Conservation (phyloP, 37 sponge, comb jelly and placozoan genomes). For the Ianthella basta region DNA sequence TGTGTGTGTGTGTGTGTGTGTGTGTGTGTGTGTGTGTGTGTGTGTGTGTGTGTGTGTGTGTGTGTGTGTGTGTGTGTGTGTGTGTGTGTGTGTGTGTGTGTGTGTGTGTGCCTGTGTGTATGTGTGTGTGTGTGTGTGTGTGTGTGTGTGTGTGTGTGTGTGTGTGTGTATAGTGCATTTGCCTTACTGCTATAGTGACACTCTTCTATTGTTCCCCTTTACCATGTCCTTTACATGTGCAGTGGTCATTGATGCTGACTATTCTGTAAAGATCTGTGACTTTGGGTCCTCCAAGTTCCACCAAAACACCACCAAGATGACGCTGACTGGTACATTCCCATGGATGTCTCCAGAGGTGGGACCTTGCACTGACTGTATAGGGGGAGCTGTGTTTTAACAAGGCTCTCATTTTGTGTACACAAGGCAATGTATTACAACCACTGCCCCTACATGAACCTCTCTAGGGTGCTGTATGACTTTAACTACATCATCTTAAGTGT, state of each 20-base stretch:
- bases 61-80: slow-evolving; percentile 30
- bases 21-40: slow-evolving; percentile 37
- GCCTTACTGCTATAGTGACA: neutral
- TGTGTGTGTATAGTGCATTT: neutral
- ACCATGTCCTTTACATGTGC: too few relatives aligned
- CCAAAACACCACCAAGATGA: slow-evolving; percentile 77
- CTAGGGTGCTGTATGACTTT: too few relatives aligned
- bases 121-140: slow-evolving; percentile 25
- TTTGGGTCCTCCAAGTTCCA: slow-evolving; percentile 94
- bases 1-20: slow-evolving; percentile 26
- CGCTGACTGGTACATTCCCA: slow-evolving; percentile 90
- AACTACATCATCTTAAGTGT: too few relatives aligned
- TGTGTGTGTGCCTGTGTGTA: slow-evolving; percentile 15
- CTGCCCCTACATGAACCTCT: too few relatives aligned
- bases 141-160: slow-evolving; percentile 12
- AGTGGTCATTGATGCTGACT: slow-evolving; percentile 82
- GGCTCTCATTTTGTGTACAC: too few relatives aligned
- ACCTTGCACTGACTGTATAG: neutral
- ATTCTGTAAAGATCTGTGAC: slow-evolving; percentile 84
- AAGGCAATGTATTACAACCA: too few relatives aligned
- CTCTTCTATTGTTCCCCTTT: slow-evolving; percentile 15
- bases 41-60: slow-evolving; percentile 22
- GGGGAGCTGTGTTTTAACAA: too few relatives aligned
- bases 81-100: slow-evolving; percentile 27
- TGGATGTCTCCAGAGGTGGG: slow-evolving; percentile 97